Percentiles rank a stretch among this genome's conserved stretches.
These are phyloP conservation scores for Megastigmus dorsalis DNA, from an alignment of 2,888 invertebrate genomes.

Conservation along the genomic window DNA sequence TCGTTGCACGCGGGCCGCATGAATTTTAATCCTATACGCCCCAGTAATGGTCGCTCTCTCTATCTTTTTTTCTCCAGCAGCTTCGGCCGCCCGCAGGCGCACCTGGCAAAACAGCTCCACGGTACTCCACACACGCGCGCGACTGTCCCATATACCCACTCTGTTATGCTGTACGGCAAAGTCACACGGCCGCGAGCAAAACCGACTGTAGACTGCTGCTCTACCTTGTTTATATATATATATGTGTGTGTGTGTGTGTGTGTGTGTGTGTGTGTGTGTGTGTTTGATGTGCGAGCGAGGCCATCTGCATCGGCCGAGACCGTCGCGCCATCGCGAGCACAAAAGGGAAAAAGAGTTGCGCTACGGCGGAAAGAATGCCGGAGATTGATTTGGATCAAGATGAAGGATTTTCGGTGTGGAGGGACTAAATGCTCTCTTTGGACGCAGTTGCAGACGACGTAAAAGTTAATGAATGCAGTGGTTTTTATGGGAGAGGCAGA, in stretches of 20 bases:
- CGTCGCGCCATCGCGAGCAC: not conserved
- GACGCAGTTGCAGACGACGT: no score
- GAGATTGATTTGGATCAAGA: no score
- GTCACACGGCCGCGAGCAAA: not conserved
- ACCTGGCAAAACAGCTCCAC: no score
- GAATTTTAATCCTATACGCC: constrained; percentile 36
- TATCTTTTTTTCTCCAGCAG: not conserved
- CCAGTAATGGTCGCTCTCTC: not conserved
- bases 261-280: not conserved
- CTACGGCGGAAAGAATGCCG: no score
- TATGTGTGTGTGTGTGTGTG: not conserved
- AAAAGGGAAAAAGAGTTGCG: not conserved
- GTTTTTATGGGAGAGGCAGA: no score
- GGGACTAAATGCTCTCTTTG: no score
- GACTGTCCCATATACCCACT: not conserved
- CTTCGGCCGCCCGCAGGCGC: not conserved
- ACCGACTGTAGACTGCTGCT: no score
- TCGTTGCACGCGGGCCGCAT: no score
- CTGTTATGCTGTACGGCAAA: not conserved
- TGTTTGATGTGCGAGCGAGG: not conserved
- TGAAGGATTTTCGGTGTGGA: no score
- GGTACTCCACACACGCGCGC: constrained; percentile 4
- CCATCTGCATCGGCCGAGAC: constrained; percentile 3
- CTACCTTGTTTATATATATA: not conserved
- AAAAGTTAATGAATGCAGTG: no score